Conservation (phyloP, 2,113 vertebrate genomes). For the Leptocoma aspasia region DNA sequence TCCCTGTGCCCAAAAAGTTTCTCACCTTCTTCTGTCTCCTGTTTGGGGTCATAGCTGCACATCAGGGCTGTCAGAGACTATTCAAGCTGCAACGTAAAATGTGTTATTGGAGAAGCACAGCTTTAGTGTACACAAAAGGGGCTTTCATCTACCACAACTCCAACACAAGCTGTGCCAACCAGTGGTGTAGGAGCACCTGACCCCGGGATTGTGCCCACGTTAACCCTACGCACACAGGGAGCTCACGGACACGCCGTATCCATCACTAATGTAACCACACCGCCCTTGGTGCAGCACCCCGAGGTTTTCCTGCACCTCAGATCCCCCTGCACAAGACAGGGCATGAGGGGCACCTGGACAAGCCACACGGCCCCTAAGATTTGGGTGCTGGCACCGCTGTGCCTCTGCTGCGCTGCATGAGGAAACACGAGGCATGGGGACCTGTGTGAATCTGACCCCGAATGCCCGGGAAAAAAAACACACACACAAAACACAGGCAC, state of each 20-base stretch:
- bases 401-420: background rate
- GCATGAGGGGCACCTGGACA: fast-evolving
- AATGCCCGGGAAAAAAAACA: constrained; percentile 30
- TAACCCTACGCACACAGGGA: background rate
- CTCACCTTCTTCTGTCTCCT: constrained; percentile 30
- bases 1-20: background rate
- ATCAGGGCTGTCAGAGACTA: background rate
- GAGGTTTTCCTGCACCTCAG: background rate
- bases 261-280: background rate
- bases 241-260: fast-evolving
- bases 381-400: background rate
- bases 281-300: background rate
- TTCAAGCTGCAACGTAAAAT: background rate
- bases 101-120: background rate
- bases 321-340: background rate
- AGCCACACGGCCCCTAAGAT: background rate
- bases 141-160: background rate
- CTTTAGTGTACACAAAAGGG: background rate
- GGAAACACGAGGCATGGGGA: constrained; percentile 4
- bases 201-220: background rate
- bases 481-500: constrained; percentile 47
- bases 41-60: constrained; percentile 20
- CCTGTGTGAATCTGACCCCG: constrained; percentile 18
- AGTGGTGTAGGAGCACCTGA: background rate
- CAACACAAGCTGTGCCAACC: background rate